phyloP scores from a whole-genome alignment of 2,797 vertebrate species.

The Anisognathus igniventris region DNA sequence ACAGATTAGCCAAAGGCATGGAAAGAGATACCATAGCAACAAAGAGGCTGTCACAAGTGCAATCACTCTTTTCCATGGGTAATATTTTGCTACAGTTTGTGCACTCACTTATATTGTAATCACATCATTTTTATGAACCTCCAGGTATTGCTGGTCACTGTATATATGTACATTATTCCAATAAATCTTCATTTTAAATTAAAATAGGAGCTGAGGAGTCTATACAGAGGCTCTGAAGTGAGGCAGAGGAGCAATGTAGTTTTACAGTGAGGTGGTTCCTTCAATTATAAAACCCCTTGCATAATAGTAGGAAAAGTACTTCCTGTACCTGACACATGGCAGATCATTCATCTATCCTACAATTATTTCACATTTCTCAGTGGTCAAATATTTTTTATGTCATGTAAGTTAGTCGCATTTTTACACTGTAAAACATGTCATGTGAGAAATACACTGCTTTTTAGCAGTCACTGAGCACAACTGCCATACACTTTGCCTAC shows the following conservation, averaged over 20 bases:
- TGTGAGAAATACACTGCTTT: not conserved
- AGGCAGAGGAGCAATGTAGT: not conserved
- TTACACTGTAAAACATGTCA: not conserved
- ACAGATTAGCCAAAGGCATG: slow-evolving; percentile 37
- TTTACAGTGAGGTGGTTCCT: not conserved
- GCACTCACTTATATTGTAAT: not conserved
- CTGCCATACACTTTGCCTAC: not conserved
- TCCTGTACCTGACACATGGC: not conserved
- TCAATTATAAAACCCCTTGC: not conserved
- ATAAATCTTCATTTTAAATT: not conserved
- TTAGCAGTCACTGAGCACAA: not conserved
- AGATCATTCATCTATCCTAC: not conserved
- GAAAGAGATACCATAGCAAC: slow-evolving; percentile 43
- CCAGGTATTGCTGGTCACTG: not conserved
- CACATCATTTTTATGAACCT: not conserved
- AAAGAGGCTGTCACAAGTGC: slow-evolving; percentile 10
- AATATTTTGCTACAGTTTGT: slow-evolving; percentile 23
- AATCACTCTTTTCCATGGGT: slow-evolving; percentile 11
- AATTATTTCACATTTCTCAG: not conserved
- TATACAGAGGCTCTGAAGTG: not conserved
- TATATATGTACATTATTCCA: not conserved
- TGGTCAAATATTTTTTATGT: not conserved
- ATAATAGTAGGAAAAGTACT: not conserved
- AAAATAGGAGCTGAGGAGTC: not conserved
- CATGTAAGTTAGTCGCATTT: not conserved